Conservation (phyloP, 2,888 invertebrate genomes). For the Eristalis pertinax region DNA sequence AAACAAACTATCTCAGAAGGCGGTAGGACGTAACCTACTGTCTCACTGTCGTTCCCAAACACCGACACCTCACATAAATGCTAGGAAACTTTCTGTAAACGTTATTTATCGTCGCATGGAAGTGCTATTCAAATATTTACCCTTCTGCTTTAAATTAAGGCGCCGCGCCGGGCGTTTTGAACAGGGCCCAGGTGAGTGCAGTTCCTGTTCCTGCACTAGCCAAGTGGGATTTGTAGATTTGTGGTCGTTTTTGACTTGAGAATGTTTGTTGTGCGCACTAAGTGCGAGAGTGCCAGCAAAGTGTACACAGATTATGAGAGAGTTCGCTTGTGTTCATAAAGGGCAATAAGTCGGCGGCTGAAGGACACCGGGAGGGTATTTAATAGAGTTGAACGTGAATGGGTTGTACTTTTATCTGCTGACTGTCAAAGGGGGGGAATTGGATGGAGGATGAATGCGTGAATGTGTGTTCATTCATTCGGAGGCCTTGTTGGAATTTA, state of each 20-base stretch:
- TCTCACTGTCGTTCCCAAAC: neutral
- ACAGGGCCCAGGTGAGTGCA: neutral
- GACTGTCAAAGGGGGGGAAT: neutral
- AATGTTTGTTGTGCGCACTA: neutral
- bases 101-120: constrained; percentile 37
- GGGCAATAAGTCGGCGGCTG: neutral
- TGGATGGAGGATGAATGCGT: neutral
- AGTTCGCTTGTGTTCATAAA: neutral
- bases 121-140: constrained; percentile 41
- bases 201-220: neutral
- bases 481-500: neutral
- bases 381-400: neutral
- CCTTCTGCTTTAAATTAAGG: constrained; percentile 24
- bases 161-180: neutral
- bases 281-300: neutral
- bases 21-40: no score
- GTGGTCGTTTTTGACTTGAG: neutral
- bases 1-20: no score
- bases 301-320: neutral
- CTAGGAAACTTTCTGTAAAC: constrained; percentile 22
- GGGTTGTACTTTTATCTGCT: neutral
- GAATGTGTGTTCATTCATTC: neutral
- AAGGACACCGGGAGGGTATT: neutral
- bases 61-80: constrained; percentile 34
- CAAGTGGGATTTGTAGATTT: neutral